Percentiles rank a stretch among this genome's conserved stretches.
These are phyloP conservation scores for Andrena bucephala DNA, from an alignment of 2,888 invertebrate genomes.

Conservation along the genomic window DNA sequence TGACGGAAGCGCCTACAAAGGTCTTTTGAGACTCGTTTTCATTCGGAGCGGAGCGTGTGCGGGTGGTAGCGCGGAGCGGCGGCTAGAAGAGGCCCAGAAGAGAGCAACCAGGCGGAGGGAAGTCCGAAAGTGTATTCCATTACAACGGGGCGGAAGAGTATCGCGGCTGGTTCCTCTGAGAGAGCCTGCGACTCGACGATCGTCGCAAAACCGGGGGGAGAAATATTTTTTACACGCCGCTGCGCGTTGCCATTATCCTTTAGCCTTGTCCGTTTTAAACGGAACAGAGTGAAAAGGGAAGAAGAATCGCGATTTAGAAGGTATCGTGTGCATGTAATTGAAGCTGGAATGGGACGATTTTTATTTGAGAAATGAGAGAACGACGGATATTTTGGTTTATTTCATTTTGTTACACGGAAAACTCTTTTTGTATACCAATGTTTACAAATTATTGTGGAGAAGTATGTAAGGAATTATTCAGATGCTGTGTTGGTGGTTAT, in stretches of 20 bases:
- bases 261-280: not conserved
- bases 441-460: too few relatives aligned
- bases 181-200: constrained; percentile 36
- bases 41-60: constrained; percentile 53
- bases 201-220: not conserved
- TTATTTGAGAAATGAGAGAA: not conserved
- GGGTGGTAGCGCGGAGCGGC: constrained; percentile 23
- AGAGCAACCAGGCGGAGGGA: not conserved
- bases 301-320: not conserved
- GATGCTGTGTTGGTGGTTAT: too few relatives aligned
- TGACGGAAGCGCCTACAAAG: constrained; percentile 70
- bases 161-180: constrained; percentile 17
- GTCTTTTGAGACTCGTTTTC: constrained; percentile 72
- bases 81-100: not conserved
- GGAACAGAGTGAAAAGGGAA: not conserved
- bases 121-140: constrained; percentile 67
- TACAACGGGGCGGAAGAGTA: constrained; percentile 56
- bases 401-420: too few relatives aligned
- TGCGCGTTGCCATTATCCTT: not conserved
- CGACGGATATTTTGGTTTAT: not conserved
- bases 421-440: too few relatives aligned
- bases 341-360: not conserved
- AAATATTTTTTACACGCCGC: constrained; percentile 30
- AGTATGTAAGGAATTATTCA: too few relatives aligned
- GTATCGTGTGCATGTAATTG: constrained; percentile 8